Evolutionary conservation across 2,888 invertebrate species (phyloP).

Genomic region (Mythimna ferrago): DNA sequence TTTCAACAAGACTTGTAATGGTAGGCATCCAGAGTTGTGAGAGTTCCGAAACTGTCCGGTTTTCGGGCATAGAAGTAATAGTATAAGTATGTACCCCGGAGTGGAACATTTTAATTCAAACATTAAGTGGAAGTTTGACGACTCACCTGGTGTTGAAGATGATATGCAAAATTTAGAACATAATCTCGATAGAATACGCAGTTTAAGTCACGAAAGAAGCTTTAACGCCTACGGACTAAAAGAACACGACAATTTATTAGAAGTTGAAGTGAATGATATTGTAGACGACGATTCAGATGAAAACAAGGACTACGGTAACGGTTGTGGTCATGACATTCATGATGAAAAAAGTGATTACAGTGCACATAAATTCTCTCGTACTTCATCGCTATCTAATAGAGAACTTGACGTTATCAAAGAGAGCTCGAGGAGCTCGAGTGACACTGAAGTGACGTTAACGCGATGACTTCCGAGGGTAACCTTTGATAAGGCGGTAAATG

Average conservation of each 20-base stretch:
- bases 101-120: slow-evolving; percentile 88
- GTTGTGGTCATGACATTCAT: slow-evolving; percentile 78
- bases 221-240: slow-evolving; percentile 81
- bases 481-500: slow-evolving; percentile 84
- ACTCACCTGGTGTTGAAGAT: slow-evolving; percentile 79
- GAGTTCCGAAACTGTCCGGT: slow-evolving; percentile 89
- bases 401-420: slow-evolving; percentile 89
- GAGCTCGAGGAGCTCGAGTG: slow-evolving; percentile 89
- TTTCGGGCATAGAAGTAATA: slow-evolving; percentile 90
- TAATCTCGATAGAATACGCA: slow-evolving; percentile 88
- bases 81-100: slow-evolving; percentile 87
- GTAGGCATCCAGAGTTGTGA: slow-evolving; percentile 89
- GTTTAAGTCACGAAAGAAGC: slow-evolving; percentile 85
- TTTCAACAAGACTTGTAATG: slow-evolving; percentile 87
- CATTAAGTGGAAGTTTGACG: slow-evolving; percentile 88
- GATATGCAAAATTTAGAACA: slow-evolving; percentile 86
- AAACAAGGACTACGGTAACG: slow-evolving; percentile 78
- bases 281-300: slow-evolving; percentile 84
- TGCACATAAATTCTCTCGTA: slow-evolving; percentile 86
- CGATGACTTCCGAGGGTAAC: slow-evolving; percentile 89
- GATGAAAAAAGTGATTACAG: slow-evolving; percentile 87
- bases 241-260: slow-evolving; percentile 84
- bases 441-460: slow-evolving; percentile 88
- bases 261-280: slow-evolving; percentile 86
- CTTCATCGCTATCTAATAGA: slow-evolving; percentile 87